Evolutionary conservation across 1,140 invertebrate genomes (phyloP).

Genomic region (Ceratina japonica): DNA sequence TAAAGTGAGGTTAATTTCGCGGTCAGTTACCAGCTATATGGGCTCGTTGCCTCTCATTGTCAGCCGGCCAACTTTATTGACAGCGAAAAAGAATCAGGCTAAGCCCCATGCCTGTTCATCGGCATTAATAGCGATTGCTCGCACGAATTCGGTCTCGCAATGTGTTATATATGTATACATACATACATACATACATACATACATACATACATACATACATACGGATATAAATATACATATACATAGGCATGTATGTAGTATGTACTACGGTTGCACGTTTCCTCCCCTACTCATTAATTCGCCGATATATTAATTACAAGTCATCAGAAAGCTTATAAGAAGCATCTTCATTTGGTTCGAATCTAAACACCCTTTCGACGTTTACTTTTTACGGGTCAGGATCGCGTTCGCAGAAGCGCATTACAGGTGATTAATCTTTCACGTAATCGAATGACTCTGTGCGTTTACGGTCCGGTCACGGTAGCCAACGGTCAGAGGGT

Average conservation of each 20-base stretch:
- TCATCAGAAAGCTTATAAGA: too few species aligned
- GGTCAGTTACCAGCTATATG: constrained; percentile 59
- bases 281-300: too few species aligned
- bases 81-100: constrained; percentile 52
- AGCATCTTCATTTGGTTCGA: too few species aligned
- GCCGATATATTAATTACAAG: too few species aligned
- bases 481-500: constrained; percentile 32
- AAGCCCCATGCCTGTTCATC: constrained; percentile 54
- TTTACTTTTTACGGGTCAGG: not conserved
- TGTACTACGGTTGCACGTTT: too few species aligned
- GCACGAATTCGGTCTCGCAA: constrained; percentile 26
- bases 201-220: too few species aligned
- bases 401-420: not conserved
- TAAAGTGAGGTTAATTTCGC: constrained; percentile 69
- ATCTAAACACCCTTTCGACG: not conserved
- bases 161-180: not conserved
- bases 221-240: too few species aligned
- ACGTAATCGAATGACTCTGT: constrained; percentile 14
- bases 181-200: too few species aligned
- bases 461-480: not conserved
- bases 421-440: constrained; percentile 31
- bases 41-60: constrained; percentile 64
- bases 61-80: constrained; percentile 60
- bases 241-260: too few species aligned
- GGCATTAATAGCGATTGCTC: constrained; percentile 51